Evolutionary conservation across 2,888 invertebrate species (phyloP).

Genomic region (Agrypnus murinus): DNA sequence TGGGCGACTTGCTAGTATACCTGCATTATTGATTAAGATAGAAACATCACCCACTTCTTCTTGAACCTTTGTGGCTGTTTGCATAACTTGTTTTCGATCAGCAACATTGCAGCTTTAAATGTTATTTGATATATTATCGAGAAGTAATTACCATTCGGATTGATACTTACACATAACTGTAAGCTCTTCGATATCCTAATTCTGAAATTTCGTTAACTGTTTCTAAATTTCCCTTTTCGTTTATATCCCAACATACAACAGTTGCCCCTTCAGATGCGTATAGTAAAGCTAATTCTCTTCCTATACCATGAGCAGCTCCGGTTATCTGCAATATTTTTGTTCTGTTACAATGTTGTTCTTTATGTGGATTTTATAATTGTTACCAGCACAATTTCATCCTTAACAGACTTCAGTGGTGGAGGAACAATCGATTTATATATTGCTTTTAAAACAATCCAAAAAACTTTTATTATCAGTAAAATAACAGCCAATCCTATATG

Average conservation of each 20-base stretch:
- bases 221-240: conserved; percentile 80
- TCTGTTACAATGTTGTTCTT: neutral
- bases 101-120: conserved; percentile 84
- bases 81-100: conserved; percentile 79
- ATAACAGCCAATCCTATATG: no score
- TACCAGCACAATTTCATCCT: conserved; percentile 86
- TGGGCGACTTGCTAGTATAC: conserved; percentile 87
- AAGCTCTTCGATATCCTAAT: conserved; percentile 71
- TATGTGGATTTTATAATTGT: conserved; percentile 63
- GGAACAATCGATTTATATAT: conserved; percentile 33
- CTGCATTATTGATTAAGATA: conserved; percentile 90
- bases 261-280: conserved; percentile 82
- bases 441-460: conserved; percentile 8
- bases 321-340: conserved; percentile 77
- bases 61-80: conserved; percentile 77
- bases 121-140: no score
- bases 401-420: conserved; percentile 70
- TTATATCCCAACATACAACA: conserved; percentile 86
- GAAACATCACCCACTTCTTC: conserved; percentile 84
- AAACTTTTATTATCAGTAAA: conserved; percentile 3
- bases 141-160: no score
- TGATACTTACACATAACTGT: conserved; percentile 62
- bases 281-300: conserved; percentile 83
- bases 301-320: conserved; percentile 90
- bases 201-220: conserved; percentile 77